Evolutionary conservation across 2,888 invertebrate species (phyloP).

Genomic region (Tortrix viridana): DNA sequence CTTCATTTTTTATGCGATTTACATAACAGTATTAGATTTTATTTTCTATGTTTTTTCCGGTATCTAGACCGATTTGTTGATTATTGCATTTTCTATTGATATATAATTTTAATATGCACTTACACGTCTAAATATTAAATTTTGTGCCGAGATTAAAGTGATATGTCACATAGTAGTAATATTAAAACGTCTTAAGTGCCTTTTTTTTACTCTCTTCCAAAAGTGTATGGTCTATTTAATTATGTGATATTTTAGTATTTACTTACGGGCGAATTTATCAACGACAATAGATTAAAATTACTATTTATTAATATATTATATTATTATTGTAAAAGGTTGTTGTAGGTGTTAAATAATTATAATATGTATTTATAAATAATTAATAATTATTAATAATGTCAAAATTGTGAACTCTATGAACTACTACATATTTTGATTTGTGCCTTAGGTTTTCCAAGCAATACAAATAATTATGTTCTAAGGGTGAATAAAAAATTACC

Average conservation of each 20-base stretch:
- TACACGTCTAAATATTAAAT: background rate
- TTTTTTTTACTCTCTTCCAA: too few relatives aligned
- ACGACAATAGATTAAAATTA: background rate
- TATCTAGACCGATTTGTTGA: background rate
- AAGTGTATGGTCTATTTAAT: too few relatives aligned
- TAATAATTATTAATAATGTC: background rate
- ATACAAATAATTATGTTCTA: too few relatives aligned
- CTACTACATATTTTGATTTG: too few relatives aligned
- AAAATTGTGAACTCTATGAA: background rate
- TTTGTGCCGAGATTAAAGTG: too few relatives aligned
- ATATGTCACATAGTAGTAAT: too few relatives aligned
- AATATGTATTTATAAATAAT: background rate
- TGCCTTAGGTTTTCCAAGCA: too few relatives aligned
- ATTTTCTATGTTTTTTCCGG: background rate
- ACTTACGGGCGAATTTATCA: conserved; percentile 8
- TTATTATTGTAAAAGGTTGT: background rate
- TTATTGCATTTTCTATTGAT: conserved; percentile 10
- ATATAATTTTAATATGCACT: background rate
- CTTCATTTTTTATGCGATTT: background rate
- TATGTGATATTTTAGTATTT: too few relatives aligned
- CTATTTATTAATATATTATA: background rate
- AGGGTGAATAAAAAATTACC: too few relatives aligned
- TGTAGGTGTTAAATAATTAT: conserved; percentile 1
- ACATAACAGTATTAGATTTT: conserved; percentile 1
- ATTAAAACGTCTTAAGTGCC: too few relatives aligned